Base-by-base conservation (phyloP, 2,113 vertebrate species). In the Leptodactylus fuscus region DNA sequence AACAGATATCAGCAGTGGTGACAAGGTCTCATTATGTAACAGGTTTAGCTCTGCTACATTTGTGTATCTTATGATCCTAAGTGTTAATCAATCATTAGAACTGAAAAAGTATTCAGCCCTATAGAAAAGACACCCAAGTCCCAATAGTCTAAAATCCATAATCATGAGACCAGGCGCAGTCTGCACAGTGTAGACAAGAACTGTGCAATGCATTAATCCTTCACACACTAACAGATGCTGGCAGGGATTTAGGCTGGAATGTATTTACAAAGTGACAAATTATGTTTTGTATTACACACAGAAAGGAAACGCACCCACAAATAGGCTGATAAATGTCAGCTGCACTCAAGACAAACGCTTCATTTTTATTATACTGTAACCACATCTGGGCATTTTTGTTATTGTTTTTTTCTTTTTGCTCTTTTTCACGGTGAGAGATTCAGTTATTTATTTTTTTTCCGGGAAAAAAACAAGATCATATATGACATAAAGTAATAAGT, bases 331-430 rank as follows among this genome's bases (percentile, higher is more conserved):
- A 94, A 96, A 97, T 97, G 95, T 93, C 93, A 95, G 93, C 93
- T 93, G 92, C 90, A 94, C 91, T 92, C 95, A 93, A 89, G 90
- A 94, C 94, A 96, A 96, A 96, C 90, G 89, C 94, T 96, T 96
- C 96, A 95, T 96, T 97, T 97, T 95, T 97, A 97, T 97, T 96
- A 96, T 92, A 95, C 93, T 94, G 93, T 95, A 96, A 96, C 94
- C 90, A 92, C 94, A 93, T 93, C 92, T 93, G 92, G 51, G 51
- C 60, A 49, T 88, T 89, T 73, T 78, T 67, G 27, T 18, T 67
- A 67, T 67, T 65, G 27, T 65, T 1, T 78, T 32, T 62, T 62
- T 41, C 6, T 46, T 69, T 80, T 80, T 62, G 22, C 27, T 55
- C 27, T 62, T 76, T 85, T 90, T 82, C 86, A 87, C 87, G 87